Conservation (phyloP, 2,888 invertebrate species). For the Hypomecis atomaria region DNA sequence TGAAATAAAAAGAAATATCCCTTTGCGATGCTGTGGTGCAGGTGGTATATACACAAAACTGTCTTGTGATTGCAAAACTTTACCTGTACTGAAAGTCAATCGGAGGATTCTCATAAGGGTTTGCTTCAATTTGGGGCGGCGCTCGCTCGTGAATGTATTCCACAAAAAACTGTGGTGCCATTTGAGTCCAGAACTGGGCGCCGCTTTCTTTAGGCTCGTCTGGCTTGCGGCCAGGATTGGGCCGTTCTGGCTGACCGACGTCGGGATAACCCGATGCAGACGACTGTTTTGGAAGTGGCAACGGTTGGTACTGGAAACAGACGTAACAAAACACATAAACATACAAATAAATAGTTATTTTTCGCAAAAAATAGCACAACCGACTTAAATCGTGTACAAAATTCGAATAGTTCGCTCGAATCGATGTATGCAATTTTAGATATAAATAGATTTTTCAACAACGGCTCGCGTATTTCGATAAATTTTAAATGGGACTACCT, state of each 20-base stretch:
- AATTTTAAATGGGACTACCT: too few relatives aligned
- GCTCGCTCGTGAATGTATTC: constrained; percentile 66
- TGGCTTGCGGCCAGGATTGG: constrained; percentile 4
- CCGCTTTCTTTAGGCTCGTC: constrained; percentile 38
- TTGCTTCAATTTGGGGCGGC: constrained; percentile 50
- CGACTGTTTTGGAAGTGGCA: not conserved
- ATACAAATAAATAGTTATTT: too few relatives aligned
- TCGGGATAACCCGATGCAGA: constrained; percentile 5
- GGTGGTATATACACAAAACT: too few relatives aligned
- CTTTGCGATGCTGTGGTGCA: too few relatives aligned
- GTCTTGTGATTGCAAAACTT: constrained; percentile 13
- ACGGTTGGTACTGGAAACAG: not conserved
- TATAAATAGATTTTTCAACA: too few relatives aligned
- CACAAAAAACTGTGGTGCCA: constrained; percentile 62
- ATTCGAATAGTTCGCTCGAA: too few relatives aligned
- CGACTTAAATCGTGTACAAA: too few relatives aligned
- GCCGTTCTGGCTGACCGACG: constrained; percentile 31
- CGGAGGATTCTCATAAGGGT: constrained; percentile 71
- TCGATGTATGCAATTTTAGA: too few relatives aligned
- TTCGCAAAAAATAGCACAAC: too few relatives aligned
- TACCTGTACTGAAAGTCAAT: constrained; percentile 73
- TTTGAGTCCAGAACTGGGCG: constrained; percentile 59
- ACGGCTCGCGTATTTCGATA: too few relatives aligned
- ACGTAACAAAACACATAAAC: not conserved
- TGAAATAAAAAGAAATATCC: too few relatives aligned